Evolutionary conservation across 2,797 vertebrate genomes (phyloP).

Genomic region (Etheostoma perlongum): DNA sequence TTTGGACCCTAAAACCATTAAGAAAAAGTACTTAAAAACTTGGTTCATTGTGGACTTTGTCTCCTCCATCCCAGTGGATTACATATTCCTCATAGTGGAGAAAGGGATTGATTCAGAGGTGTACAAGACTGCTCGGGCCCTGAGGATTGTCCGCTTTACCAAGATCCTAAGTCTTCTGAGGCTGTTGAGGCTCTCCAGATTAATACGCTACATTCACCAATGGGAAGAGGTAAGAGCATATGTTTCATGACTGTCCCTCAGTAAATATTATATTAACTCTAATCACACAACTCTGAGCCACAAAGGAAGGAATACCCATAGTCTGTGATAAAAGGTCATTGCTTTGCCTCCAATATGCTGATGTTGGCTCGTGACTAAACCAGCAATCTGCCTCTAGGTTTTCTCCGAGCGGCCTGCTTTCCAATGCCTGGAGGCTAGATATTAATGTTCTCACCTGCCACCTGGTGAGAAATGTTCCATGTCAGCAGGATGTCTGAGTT

Average conservation of each 20-base stretch:
- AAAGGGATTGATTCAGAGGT: slow-evolving; percentile 98
- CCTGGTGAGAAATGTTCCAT: slow-evolving; percentile 64
- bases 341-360: slow-evolving; percentile 61
- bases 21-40: slow-evolving; percentile 96
- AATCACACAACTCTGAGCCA: slow-evolving; percentile 28
- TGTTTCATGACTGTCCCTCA: slow-evolving; percentile 9
- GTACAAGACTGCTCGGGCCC: slow-evolving; percentile 95
- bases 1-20: slow-evolving; percentile 96
- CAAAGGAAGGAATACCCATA: slow-evolving; percentile 34
- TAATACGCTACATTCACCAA: slow-evolving; percentile 98
- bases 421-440: slow-evolving; percentile 49
- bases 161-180: slow-evolving; percentile 96
- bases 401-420: slow-evolving; percentile 46
- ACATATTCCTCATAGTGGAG: slow-evolving; percentile 99
- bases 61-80: slow-evolving; percentile 99
- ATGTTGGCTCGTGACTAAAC: slow-evolving; percentile 60
- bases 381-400: slow-evolving; percentile 57
- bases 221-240: slow-evolving; percentile 93
- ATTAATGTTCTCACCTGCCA: slow-evolving; percentile 69
- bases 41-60: slow-evolving; percentile 99
- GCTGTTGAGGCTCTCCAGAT: slow-evolving; percentile 91
- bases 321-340: slow-evolving; percentile 61
- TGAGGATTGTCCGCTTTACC: slow-evolving; percentile 97
- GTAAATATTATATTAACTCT: slow-evolving; percentile 40
- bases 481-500: slow-evolving; percentile 64